Conservation (phyloP, 2,797 vertebrate species). For the Molossus molossus region DNA sequence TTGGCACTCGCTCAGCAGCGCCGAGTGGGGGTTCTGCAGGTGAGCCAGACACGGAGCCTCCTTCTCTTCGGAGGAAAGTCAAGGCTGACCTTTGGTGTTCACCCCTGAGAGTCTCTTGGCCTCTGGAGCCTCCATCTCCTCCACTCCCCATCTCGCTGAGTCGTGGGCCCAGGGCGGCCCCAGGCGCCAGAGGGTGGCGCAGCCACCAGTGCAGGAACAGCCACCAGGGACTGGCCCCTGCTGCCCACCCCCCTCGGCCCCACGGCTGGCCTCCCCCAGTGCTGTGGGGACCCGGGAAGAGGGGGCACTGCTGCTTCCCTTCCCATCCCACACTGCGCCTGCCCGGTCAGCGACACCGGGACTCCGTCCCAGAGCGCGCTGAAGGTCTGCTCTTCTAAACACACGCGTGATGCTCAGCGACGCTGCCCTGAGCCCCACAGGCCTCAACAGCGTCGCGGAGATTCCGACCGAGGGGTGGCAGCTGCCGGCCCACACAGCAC, state of each 20-base stretch:
- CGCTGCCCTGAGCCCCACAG: background rate
- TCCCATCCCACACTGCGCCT: background rate
- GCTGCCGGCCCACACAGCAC: background rate
- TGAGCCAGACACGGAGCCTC: background rate
- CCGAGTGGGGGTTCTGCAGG: background rate
- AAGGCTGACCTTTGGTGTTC: background rate
- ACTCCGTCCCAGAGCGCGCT: fast-evolving
- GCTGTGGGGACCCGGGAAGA: background rate
- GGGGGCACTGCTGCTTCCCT: fast-evolving
- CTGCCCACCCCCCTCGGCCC: background rate
- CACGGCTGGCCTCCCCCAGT: background rate
- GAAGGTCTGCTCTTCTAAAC: background rate
- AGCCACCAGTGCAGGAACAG: background rate
- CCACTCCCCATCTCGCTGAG: background rate
- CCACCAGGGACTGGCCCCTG: background rate
- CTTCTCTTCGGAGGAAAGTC: conserved; percentile 34
- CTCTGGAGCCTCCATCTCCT: background rate
- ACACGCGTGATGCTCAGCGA: no score
- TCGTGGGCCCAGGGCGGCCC: background rate
- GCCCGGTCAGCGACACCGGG: background rate
- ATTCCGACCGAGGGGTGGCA: background rate
- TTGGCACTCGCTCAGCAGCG: background rate
- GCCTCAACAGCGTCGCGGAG: background rate
- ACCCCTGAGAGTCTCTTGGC: no score
- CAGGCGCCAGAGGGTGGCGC: background rate